Conservation (phyloP, 2,113 vertebrate genomes). For the Phaethornis superciliosus region DNA sequence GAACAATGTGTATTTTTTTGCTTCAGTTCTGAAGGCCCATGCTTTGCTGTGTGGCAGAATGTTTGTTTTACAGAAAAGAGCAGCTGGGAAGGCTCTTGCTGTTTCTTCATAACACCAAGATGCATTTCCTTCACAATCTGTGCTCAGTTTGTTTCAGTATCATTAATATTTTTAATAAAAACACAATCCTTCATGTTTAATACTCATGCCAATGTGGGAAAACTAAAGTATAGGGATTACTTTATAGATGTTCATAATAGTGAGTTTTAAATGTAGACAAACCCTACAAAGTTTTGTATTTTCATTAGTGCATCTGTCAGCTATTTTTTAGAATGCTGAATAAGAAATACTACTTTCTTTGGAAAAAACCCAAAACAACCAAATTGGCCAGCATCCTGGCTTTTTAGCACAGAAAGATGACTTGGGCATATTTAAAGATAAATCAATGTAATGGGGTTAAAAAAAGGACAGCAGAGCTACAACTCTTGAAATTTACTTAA, state of each 20-base stretch:
- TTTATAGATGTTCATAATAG: background rate
- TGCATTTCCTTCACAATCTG: constrained; percentile 44
- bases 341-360: background rate
- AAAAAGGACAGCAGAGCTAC: constrained; percentile 2
- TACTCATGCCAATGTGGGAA: background rate
- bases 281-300: background rate
- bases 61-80: constrained; percentile 54
- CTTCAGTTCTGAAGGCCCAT: background rate
- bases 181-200: constrained; percentile 19
- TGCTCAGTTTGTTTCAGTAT: constrained; percentile 40
- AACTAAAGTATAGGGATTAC: background rate
- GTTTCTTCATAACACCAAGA: constrained; percentile 52
- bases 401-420: background rate
- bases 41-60: constrained; percentile 28
- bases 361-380: background rate
- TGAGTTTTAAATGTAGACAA: background rate
- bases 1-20: constrained; percentile 50
- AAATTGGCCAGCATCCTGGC: background rate
- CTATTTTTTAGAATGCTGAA: background rate
- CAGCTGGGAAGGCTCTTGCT: constrained; percentile 65
- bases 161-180: constrained; percentile 47
- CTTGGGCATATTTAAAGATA: background rate
- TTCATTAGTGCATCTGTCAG: constrained; percentile 4
- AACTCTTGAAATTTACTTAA: background rate
- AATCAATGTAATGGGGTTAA: background rate